These are phyloP conservation scores for Cydia splendana DNA, from an alignment of 1,140 invertebrate genomes.

Conservation along the genomic window DNA sequence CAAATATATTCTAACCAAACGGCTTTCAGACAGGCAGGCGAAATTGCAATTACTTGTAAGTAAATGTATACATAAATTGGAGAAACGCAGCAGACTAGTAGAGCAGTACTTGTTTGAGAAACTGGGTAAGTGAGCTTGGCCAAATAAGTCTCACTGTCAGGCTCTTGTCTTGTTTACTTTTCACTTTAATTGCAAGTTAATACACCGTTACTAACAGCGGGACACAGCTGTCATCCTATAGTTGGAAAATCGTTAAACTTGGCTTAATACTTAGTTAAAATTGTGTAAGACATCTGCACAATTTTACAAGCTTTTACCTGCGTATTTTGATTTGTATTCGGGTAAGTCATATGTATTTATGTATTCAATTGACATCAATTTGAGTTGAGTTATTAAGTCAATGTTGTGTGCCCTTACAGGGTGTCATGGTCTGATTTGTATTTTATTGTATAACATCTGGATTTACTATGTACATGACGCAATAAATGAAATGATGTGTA, in stretches of 20 bases:
- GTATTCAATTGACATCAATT: no score
- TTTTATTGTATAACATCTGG: no score
- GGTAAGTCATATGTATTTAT: no score
- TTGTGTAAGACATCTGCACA: no score
- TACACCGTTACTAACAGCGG: background rate
- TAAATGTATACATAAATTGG: conserved; percentile 9
- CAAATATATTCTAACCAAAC: background rate
- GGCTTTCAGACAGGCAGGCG: background rate
- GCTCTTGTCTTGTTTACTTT: background rate
- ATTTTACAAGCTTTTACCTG: no score
- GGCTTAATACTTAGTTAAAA: no score
- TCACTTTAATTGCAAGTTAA: background rate
- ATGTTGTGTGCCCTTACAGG: no score
- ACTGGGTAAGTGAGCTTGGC: conserved; percentile 18
- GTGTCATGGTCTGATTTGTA: no score
- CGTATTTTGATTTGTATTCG: no score
- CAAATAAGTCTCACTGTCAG: conserved; percentile 18
- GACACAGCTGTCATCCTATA: background rate
- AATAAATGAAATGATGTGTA: no score
- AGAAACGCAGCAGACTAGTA: conserved; percentile 15
- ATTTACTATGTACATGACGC: no score
- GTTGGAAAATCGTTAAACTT: background rate
- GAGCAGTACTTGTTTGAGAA: conserved; percentile 1
- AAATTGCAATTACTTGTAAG: background rate
- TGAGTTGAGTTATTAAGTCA: no score